These are phyloP conservation scores for Otolemur garnettii DNA, from an alignment of 2,113 vertebrate genomes.

Conservation along the genomic window DNA sequence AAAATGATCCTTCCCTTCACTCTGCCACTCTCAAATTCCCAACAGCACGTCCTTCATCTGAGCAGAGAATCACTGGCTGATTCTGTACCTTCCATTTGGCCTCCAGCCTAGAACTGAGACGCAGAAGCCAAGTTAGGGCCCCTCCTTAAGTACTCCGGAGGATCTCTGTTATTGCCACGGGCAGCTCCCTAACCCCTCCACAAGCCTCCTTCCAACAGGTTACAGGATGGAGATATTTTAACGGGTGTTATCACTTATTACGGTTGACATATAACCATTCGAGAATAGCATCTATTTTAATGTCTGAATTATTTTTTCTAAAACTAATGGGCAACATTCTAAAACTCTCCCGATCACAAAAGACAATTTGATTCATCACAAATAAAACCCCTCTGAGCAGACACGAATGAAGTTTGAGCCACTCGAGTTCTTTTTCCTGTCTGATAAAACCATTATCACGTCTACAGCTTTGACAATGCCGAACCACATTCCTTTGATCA, in stretches of 20 bases:
- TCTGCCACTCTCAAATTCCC: constrained; percentile 12
- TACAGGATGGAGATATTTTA: neutral
- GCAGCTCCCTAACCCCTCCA: neutral
- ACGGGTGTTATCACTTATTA: constrained; percentile 75
- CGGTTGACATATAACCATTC: constrained; percentile 56
- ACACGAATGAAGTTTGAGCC: constrained; percentile 87
- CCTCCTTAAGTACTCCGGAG: neutral
- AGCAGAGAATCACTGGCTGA: neutral
- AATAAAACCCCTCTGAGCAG: constrained; percentile 89
- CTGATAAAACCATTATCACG: constrained; percentile 90
- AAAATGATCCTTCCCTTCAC: constrained; percentile 3
- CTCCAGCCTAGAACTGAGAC: constrained; percentile 50
- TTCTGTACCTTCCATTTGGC: neutral
- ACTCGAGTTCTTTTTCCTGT: constrained; percentile 88
- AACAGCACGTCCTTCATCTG: neutral
- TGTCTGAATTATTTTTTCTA: constrained; percentile 64
- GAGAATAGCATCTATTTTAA: constrained; percentile 75
- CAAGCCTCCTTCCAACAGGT: constrained; percentile 46
- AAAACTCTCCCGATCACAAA: constrained; percentile 88
- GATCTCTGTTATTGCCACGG: constrained; percentile 26
- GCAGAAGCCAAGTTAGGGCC: neutral
- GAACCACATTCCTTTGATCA: constrained; percentile 92
- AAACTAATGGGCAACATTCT: constrained; percentile 86
- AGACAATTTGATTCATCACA: constrained; percentile 87
- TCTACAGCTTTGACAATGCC: constrained; percentile 89